These are phyloP conservation scores for Sylvilagus bachmani DNA, from an alignment of 2,113 vertebrate genomes.

Conservation along the genomic window DNA sequence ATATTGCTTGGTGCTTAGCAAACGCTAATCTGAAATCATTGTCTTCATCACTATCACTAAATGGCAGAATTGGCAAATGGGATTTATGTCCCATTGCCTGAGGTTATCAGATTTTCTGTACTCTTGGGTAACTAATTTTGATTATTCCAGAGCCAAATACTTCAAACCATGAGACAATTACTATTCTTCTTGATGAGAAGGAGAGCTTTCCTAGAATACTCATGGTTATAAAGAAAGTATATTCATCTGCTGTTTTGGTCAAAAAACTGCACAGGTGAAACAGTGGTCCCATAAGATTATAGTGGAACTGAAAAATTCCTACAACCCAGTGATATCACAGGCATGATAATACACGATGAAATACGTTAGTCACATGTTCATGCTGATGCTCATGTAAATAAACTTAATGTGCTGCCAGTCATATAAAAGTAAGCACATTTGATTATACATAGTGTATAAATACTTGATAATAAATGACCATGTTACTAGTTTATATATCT, in stretches of 20 bases:
- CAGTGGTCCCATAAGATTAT: neutral
- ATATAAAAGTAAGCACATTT: neutral
- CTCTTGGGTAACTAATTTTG: neutral
- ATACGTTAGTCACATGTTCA: neutral
- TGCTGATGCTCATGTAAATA: neutral
- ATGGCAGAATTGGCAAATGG: neutral
- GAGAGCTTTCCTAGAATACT: neutral
- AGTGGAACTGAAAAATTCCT: neutral
- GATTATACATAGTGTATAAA: no score
- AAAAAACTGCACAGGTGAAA: neutral
- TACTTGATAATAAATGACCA: neutral
- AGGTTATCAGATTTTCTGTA: neutral
- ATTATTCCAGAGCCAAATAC: neutral
- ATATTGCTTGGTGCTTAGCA: neutral
- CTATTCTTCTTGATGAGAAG: constrained; percentile 20
- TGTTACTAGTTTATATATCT: neutral
- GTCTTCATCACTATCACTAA: neutral
- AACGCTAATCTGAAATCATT: neutral
- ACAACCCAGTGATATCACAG: neutral
- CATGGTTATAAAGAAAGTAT: neutral
- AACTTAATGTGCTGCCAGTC: neutral
- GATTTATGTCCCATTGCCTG: neutral
- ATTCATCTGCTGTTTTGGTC: neutral
- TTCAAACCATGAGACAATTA: neutral
- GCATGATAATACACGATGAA: neutral